These are phyloP conservation scores for Eudyptes chrysolophus DNA, from an alignment of 2,113 vertebrate species.

Conservation along the genomic window DNA sequence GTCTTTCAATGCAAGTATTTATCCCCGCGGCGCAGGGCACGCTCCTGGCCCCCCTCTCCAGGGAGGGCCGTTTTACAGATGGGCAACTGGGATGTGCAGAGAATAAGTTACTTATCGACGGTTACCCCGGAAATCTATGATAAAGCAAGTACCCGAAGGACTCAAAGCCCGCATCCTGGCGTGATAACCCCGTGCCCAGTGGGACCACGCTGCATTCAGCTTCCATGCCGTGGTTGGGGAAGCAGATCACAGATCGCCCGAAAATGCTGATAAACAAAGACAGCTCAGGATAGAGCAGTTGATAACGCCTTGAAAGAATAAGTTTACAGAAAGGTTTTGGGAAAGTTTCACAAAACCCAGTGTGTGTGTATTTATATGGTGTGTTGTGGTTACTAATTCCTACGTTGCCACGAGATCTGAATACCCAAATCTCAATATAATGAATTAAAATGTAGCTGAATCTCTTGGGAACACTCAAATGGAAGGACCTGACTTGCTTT, in stretches of 20 bases:
- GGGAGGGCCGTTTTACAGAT: background rate
- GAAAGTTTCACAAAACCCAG: background rate
- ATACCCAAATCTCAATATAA: background rate
- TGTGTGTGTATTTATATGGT: accelerated
- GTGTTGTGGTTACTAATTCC: background rate
- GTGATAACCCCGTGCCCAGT: accelerated
- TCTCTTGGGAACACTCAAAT: background rate
- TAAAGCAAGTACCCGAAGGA: background rate
- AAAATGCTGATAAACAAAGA: background rate
- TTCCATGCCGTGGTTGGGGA: accelerated
- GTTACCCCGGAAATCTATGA: background rate
- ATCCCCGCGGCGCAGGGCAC: accelerated
- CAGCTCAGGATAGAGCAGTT: background rate
- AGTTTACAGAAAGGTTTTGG: accelerated
- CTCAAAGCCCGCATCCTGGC: background rate
- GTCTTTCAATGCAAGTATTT: background rate
- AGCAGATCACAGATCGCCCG: background rate
- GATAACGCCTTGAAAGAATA: background rate
- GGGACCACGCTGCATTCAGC: background rate
- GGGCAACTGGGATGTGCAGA: background rate
- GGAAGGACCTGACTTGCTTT: background rate
- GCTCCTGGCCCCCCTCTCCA: background rate
- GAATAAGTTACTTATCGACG: background rate
- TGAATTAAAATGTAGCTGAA: background rate
- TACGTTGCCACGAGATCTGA: background rate